phyloP scores from a whole-genome alignment of 1,140 invertebrate genomes.

The Protaetia brevitarsis region DNA sequence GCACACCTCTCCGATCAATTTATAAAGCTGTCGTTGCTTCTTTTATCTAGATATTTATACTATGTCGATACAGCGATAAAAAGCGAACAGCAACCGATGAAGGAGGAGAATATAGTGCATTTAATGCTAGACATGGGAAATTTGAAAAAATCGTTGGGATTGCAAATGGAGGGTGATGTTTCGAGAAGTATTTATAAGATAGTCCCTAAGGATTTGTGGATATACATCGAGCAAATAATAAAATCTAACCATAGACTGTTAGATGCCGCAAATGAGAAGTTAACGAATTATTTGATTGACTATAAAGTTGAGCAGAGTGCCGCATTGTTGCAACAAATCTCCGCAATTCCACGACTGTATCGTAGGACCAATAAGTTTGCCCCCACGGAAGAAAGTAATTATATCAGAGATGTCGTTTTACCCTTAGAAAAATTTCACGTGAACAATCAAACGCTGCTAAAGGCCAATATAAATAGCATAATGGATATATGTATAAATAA shows the following conservation, averaged over 20 bases:
- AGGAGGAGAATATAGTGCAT: slow-evolving; percentile 38
- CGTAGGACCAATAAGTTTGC: slow-evolving; percentile 87
- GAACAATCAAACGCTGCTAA: slow-evolving; percentile 50
- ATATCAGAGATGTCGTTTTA: slow-evolving; percentile 68
- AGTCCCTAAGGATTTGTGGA: slow-evolving; percentile 31
- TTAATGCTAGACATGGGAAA: slow-evolving; percentile 37
- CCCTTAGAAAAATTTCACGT: slow-evolving; percentile 61
- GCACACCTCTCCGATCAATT: slow-evolving; percentile 43
- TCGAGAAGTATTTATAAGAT: slow-evolving; percentile 36
- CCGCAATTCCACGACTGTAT: slow-evolving; percentile 88
- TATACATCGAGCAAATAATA: slow-evolving; percentile 34
- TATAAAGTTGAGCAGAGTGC: slow-evolving; percentile 56
- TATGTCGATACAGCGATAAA: slow-evolving; percentile 32
- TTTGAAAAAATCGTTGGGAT: slow-evolving; percentile 30
- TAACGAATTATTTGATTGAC: slow-evolving; percentile 51
- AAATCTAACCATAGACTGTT: slow-evolving; percentile 48
- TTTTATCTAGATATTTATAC: slow-evolving; percentile 40
- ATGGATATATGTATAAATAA: slow-evolving; percentile 21
- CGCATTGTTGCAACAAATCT: slow-evolving; percentile 69
- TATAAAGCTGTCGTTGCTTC: slow-evolving; percentile 41
- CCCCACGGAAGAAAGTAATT: slow-evolving; percentile 73
- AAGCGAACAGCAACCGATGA: background rate
- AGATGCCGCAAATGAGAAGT: slow-evolving; percentile 50
- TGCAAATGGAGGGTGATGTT: slow-evolving; percentile 27
- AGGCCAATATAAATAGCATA: background rate